A percentile compares a stretch with the other conserved stretches of the same genome.
Conservation (phyloP, 2,888 invertebrate genomes). For the Timandra comae region DNA sequence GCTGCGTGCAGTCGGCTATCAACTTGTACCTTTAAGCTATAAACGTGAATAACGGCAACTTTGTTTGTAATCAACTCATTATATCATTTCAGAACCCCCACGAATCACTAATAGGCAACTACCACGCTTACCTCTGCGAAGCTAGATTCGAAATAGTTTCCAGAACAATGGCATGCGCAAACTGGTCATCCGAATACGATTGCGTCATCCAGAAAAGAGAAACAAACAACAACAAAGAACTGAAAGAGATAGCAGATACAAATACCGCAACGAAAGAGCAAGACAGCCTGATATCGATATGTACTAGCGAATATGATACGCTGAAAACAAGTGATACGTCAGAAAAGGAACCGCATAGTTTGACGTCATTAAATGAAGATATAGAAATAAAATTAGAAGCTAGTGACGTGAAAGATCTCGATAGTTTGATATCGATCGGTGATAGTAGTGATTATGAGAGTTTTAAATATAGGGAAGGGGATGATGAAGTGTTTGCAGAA, state of each 20-base stretch:
- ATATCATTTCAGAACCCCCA: conserved; percentile 63
- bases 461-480: conserved; percentile 78
- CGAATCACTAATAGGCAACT: conserved; percentile 86
- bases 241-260: conserved; percentile 46
- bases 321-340: conserved; percentile 31
- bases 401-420: conserved; percentile 52
- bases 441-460: conserved; percentile 85
- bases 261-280: conserved; percentile 42
- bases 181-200: conserved; percentile 89
- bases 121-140: conserved; percentile 91
- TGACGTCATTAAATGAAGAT: conserved; percentile 51
- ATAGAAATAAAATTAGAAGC: conserved; percentile 22
- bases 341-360: conserved; percentile 52
- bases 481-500: conserved; percentile 60
- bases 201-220: conserved; percentile 67
- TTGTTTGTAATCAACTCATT: too few species aligned
- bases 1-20: background rate
- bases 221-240: conserved; percentile 57
- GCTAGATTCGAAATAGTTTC: conserved; percentile 86
- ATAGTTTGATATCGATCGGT: conserved; percentile 74
- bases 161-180: conserved; percentile 83
- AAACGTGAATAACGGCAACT: too few species aligned
- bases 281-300: conserved; percentile 61
- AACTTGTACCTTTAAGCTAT: background rate
- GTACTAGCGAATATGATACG: conserved; percentile 67